phyloP scores from a whole-genome alignment of 2,888 invertebrate genomes.

The Tachystola acroxantha region DNA sequence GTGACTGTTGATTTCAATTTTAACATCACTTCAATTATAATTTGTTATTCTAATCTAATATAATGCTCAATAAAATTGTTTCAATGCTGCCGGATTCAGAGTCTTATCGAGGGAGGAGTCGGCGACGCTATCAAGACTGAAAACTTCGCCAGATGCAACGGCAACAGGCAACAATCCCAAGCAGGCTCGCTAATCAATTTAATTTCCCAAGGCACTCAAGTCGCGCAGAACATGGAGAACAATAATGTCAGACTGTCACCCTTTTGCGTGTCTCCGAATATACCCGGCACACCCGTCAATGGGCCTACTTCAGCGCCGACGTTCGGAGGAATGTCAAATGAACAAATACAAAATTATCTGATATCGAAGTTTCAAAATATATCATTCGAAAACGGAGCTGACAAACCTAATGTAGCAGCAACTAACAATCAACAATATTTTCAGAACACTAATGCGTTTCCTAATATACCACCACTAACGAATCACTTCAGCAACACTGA shows the following conservation, averaged over 20 bases:
- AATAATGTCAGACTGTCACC: constrained; percentile 47
- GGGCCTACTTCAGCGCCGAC: constrained; percentile 35
- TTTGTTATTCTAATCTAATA: too few species aligned
- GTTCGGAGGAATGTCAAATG: constrained; percentile 55
- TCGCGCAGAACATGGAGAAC: constrained; percentile 45
- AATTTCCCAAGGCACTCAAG: constrained; percentile 34
- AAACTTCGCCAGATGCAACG: constrained; percentile 32
- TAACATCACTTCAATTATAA: too few species aligned
- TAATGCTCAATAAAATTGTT: too few species aligned
- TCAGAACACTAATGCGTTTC: constrained; percentile 63
- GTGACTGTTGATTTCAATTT: too few species aligned
- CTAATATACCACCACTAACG: constrained; percentile 55
- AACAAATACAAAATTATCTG: constrained; percentile 61
- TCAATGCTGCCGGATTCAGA: constrained; percentile 34
- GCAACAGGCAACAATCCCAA: constrained; percentile 32
- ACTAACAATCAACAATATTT: constrained; percentile 56
- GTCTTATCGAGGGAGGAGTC: constrained; percentile 23
- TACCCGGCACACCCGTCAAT: constrained; percentile 27
- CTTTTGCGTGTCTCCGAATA: constrained; percentile 30
- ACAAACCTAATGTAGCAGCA: constrained; percentile 23
- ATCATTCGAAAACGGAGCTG: constrained; percentile 36
- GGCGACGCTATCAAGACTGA: constrained; percentile 29
- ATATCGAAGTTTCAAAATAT: constrained; percentile 60
- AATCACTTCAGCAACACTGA: constrained; percentile 56
- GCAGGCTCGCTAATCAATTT: constrained; percentile 47